These are phyloP conservation scores for Ips nitidus DNA, from an alignment of 1,140 invertebrate species.

Conservation along the genomic window DNA sequence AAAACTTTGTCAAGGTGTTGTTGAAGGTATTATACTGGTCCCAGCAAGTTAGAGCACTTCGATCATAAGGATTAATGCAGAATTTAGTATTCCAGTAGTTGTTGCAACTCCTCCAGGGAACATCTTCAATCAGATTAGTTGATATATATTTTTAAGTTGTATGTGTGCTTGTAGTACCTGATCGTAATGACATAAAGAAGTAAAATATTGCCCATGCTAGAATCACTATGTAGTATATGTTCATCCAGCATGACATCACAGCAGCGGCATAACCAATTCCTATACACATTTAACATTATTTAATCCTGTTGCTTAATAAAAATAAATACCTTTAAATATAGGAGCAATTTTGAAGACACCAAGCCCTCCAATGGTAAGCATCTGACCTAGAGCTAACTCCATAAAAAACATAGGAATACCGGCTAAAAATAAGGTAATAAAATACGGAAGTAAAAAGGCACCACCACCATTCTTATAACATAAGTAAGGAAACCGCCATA, in stretches of 20 bases:
- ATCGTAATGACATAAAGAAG: conserved; percentile 84
- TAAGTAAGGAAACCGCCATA: conserved; percentile 75
- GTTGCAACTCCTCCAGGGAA: conserved; percentile 94
- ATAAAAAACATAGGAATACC: conserved; percentile 99
- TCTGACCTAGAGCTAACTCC: conserved; percentile 95
- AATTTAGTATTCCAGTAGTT: conserved; percentile 90
- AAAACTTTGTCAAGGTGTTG: conserved; percentile 62
- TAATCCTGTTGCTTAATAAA: conserved; percentile 26
- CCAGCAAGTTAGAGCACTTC: conserved; percentile 71
- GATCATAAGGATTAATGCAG: conserved; percentile 80
- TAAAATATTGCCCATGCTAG: conserved; percentile 98
- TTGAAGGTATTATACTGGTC: conserved; percentile 57
- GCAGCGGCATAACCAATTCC: conserved; percentile 98
- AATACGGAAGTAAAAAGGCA: conserved; percentile 95
- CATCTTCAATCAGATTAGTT: conserved; percentile 58
- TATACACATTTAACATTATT: conserved; percentile 51
- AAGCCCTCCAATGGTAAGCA: conserved; percentile 93
- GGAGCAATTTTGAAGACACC: conserved; percentile 98
- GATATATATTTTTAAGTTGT: not conserved
- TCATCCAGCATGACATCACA: conserved; percentile 99
- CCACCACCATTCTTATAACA: conserved; percentile 80
- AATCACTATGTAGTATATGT: conserved; percentile 98
- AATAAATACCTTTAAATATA: conserved; percentile 86
- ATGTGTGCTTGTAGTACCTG: conserved; percentile 35
- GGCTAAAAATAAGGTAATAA: conserved; percentile 87